Evolutionary conservation across 2,113 vertebrate species (phyloP).

Genomic region (Mus spicilegus): DNA sequence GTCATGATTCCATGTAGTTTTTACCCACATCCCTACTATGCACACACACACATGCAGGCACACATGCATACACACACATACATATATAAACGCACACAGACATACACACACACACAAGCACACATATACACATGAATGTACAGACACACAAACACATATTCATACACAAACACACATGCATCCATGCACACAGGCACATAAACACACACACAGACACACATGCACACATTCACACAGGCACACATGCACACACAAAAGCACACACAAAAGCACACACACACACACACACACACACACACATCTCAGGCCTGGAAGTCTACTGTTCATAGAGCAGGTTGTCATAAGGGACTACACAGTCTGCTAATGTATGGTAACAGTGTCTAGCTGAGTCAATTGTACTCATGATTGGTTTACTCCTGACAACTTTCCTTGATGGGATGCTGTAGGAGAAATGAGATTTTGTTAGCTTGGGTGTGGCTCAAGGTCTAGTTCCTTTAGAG

Average conservation of each 20-base stretch:
- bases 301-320: neutral
- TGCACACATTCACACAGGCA: no score
- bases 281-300: neutral
- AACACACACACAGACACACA: no score
- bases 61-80: neutral
- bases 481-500: neutral
- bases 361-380: neutral
- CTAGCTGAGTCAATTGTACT: neutral
- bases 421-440: neutral
- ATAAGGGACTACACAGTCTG: neutral
- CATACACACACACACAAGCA: neutral
- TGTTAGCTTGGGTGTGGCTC: neutral
- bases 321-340: neutral
- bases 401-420: neutral
- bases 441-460: neutral
- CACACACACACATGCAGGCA: no score
- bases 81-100: neutral
- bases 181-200: no score
- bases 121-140: no score
- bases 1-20: neutral
- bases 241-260: neutral
- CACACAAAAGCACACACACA: neutral
- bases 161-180: no score
- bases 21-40: neutral
- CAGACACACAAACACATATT: neutral